These are phyloP conservation scores for Pteronura brasiliensis DNA, from an alignment of 2,113 vertebrate genomes.

Conservation along the genomic window DNA sequence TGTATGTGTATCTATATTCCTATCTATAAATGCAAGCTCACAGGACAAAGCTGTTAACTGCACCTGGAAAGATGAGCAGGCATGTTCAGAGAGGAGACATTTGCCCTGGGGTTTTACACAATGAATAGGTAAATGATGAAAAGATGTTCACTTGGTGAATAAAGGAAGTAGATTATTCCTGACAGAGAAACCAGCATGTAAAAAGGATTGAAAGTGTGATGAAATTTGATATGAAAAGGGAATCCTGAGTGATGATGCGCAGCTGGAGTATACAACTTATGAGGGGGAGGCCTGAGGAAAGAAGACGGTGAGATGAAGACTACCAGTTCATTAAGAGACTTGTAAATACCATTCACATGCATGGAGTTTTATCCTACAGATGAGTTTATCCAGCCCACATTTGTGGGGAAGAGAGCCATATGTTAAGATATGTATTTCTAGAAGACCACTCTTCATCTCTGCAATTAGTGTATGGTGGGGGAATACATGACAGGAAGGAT, in stretches of 20 bases:
- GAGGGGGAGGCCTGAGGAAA: neutral
- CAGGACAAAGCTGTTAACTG: neutral
- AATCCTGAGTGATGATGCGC: neutral
- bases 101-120: neutral
- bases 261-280: accelerated
- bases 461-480: neutral
- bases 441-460: neutral
- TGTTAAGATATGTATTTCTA: neutral
- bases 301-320: neutral
- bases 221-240: neutral
- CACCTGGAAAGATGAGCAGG: neutral
- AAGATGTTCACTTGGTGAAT: neutral
- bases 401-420: neutral
- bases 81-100: neutral
- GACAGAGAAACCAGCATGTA: neutral
- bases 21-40: neutral
- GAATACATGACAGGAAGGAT: neutral
- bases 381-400: neutral
- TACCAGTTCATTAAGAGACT: neutral
- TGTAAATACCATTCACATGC: neutral
- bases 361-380: neutral
- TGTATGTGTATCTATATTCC: neutral
- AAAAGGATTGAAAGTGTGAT: neutral
- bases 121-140: neutral
- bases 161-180: neutral